A percentile compares a stretch with the other conserved stretches of the same genome.
phyloP scores from a whole-genome alignment of 2,113 vertebrate genomes.

The Hippocampus barbouri region DNA sequence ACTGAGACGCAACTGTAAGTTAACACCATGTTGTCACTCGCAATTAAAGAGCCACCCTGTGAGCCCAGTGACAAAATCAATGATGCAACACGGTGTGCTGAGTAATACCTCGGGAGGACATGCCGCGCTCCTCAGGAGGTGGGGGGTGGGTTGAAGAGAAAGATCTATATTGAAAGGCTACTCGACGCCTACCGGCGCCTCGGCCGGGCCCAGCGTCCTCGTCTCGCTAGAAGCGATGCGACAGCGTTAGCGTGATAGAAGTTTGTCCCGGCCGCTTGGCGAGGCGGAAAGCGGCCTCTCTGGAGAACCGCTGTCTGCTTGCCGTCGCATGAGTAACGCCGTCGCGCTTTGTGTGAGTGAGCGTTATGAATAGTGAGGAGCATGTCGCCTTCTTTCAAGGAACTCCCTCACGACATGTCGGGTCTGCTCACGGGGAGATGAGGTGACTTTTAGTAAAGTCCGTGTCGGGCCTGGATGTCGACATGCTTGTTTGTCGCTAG shows the following conservation, averaged over 20 bases:
- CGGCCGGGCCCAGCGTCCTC: constrained; percentile 22
- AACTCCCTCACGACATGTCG: constrained; percentile 41
- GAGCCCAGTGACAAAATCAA: constrained; percentile 64
- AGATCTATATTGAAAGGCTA: constrained; percentile 52
- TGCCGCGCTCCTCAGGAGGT: constrained; percentile 23
- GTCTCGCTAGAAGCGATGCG: constrained; percentile 35
- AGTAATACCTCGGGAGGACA: constrained; percentile 49
- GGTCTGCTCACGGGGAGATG: constrained; percentile 34
- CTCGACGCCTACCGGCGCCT: constrained; percentile 15
- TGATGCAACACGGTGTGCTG: constrained; percentile 53
- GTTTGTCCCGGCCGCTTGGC: constrained; percentile 13
- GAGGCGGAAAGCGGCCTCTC: constrained; percentile 47
- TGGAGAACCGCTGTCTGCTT: constrained; percentile 43
- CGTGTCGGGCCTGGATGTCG: not conserved
- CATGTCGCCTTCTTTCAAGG: constrained; percentile 44
- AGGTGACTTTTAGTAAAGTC: constrained; percentile 30
- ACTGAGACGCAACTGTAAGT: constrained; percentile 24
- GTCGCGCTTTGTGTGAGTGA: constrained; percentile 39
- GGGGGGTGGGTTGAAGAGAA: constrained; percentile 18
- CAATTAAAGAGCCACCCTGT: constrained; percentile 58
- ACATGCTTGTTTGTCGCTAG: constrained; percentile 22
- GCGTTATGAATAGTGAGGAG: constrained; percentile 55
- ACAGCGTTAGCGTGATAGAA: constrained; percentile 24
- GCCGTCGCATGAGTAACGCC: constrained; percentile 34
- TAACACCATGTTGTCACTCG: constrained; percentile 43